phyloP scores from a whole-genome alignment of 2,113 vertebrate species.

The Entelurus aequoreus region DNA sequence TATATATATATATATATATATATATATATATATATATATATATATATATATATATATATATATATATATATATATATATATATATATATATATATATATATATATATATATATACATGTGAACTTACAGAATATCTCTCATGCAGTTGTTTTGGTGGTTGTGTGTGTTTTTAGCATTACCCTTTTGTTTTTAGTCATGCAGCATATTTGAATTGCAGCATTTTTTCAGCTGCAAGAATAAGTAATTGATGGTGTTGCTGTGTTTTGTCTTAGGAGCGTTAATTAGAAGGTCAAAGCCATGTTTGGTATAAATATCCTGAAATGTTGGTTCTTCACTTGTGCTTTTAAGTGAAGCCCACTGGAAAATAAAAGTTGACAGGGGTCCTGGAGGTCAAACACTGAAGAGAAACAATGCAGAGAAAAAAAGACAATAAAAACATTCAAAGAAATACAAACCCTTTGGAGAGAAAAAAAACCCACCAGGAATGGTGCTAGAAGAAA shows the following conservation, averaged over 20 bases:
- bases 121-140: no score
- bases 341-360: constrained; percentile 22
- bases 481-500: background rate
- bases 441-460: constrained; percentile 12
- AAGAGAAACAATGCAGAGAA: constrained; percentile 8
- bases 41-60: no score
- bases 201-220: no score
- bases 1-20: background rate
- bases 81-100: background rate
- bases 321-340: constrained; percentile 4
- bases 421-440: constrained; percentile 25
- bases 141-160: no score
- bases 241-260: no score
- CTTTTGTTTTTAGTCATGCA: no score
- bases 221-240: no score
- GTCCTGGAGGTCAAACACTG: constrained; percentile 18
- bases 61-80: background rate
- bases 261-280: no score
- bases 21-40: no score
- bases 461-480: constrained; percentile 2
- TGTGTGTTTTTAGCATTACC: no score
- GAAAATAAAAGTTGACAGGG: constrained; percentile 40
- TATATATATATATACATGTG: background rate
- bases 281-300: no score
- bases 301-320: no score